Base-by-base conservation (phyloP, 2,797 vertebrate genomes). In the Helicolenus hilgendorfi region DNA sequence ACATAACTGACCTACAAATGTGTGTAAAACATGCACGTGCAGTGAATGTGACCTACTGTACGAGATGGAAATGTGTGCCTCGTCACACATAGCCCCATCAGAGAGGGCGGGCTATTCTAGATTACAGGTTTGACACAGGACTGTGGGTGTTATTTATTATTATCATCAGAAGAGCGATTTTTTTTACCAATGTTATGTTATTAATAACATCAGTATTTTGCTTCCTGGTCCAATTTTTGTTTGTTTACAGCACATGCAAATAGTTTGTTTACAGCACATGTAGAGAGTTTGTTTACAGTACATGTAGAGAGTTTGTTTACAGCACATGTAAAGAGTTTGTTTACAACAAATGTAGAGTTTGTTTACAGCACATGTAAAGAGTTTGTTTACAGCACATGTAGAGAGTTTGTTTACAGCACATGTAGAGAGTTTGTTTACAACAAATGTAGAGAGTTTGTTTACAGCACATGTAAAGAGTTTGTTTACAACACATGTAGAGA, bases 1-100 rank as follows among this genome's bases (percentile, higher is more conserved):
- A 73, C 84, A 88, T 75, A 70, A 58, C 89, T 95, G 94, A 95
- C 87, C 90, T 91, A 94, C 81, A 94, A 95, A 91, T 20, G 82
- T 89, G 95, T 91, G 92, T 91, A 85, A 87, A 92, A 84, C 84
- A 81, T 91, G 85, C 68, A 2, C 83, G 11, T 72, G 83, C 3
- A 56, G 80, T 75, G 36, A 86, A 58, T 62, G 59, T 88, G 71
- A 89, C 90, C 76, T 58, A 77, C 72, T 85, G 86, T 81, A 31
- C 64, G 78, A 74, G 64, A 89, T 89, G 89, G 68, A 91, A 93
- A 85, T 49, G 59, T 60, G 59, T 11, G 58, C 38, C 74, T 53
- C 7, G 7, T 62, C 20, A 20, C 31, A 6, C n/a, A 36, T 24
- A 22, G 11, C 63, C 62, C 11, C 70, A 20, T 67, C 60, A 59